Conservation (phyloP, 1,140 invertebrate species). For the Dreissena rostriformis region DNA sequence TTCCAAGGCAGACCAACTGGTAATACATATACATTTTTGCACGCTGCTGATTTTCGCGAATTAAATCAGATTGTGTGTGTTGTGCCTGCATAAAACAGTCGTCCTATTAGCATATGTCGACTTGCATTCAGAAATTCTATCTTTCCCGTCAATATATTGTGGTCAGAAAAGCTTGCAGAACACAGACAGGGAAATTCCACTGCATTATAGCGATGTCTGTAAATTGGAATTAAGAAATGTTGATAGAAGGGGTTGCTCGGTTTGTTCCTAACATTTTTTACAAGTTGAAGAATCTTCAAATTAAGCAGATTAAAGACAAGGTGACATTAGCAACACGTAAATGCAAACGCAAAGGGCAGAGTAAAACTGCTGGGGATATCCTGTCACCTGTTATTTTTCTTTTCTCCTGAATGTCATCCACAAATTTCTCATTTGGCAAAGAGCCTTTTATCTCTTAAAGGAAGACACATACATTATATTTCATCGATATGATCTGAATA, state of each 20-base stretch:
- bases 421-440: no score
- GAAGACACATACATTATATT: no score
- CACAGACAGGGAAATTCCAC: slow-evolving; percentile 15
- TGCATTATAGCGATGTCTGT: slow-evolving; percentile 44
- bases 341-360: slow-evolving; percentile 52
- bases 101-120: slow-evolving; percentile 47
- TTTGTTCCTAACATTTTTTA: slow-evolving; percentile 58
- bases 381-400: slow-evolving; percentile 7
- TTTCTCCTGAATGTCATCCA: no score
- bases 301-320: slow-evolving; percentile 62
- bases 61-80: slow-evolving; percentile 38
- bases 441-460: no score
- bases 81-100: slow-evolving; percentile 41
- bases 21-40: slow-evolving; percentile 27
- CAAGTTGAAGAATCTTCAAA: slow-evolving; percentile 64
- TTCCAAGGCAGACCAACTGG: slow-evolving; percentile 21
- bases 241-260: slow-evolving; percentile 47
- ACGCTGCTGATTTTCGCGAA: slow-evolving; percentile 34
- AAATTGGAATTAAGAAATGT: slow-evolving; percentile 48
- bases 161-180: slow-evolving; percentile 41
- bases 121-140: slow-evolving; percentile 34
- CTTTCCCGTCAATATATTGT: slow-evolving; percentile 49
- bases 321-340: slow-evolving; percentile 55
- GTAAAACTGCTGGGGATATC: slow-evolving; percentile 55
- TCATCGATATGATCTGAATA: no score